Conservation (phyloP, 1,140 invertebrate genomes). For the Sitobion miscanthi region DNA sequence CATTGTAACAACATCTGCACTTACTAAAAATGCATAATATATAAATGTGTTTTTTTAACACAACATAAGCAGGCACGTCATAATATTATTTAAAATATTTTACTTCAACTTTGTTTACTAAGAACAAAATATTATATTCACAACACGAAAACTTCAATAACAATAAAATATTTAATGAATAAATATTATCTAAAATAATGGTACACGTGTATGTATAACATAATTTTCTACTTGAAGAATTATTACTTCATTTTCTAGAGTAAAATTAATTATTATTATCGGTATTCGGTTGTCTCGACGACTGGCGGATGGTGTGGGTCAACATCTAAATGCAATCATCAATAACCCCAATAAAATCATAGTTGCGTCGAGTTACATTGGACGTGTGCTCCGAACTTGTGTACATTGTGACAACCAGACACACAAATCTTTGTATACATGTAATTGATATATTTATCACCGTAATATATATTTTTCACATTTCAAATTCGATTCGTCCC, state of each 20-base stretch:
- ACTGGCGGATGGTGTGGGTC: neutral
- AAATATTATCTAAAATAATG: neutral
- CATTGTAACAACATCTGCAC: neutral
- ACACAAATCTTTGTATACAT: slow-evolving; percentile 49
- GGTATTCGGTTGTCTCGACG: neutral
- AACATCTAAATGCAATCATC: neutral
- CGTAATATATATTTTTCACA: slow-evolving; percentile 41
- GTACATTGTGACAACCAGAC: slow-evolving; percentile 35
- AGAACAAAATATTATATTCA: neutral
- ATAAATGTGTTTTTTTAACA: neutral
- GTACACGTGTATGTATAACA: neutral
- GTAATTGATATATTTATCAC: slow-evolving; percentile 49
- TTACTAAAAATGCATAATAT: neutral
- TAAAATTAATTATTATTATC: neutral
- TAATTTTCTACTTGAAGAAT: neutral
- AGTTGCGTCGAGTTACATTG: neutral
- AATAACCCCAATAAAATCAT: slow-evolving; percentile 34
- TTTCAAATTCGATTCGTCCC: slow-evolving; percentile 24
- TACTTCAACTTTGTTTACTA: neutral
- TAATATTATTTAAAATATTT: neutral
- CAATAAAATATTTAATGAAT: neutral
- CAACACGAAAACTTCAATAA: neutral
- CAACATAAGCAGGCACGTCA: neutral
- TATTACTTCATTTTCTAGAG: neutral
- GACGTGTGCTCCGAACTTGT: neutral